Evolutionary conservation across 1,140 invertebrate genomes (phyloP).

Genomic region (Batillaria attramentaria): DNA sequence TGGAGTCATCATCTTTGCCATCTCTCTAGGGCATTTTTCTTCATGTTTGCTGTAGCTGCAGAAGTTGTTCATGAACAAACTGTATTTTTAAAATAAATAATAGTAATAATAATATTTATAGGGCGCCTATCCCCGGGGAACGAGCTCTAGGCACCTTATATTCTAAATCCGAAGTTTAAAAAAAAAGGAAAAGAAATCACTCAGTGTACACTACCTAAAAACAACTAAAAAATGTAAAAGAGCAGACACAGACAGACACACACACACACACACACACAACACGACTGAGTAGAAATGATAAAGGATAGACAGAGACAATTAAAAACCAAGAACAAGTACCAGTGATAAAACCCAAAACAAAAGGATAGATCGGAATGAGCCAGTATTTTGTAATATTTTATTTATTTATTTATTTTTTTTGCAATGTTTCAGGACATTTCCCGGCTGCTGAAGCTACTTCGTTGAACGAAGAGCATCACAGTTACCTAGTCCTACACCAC

Average conservation of each 20-base stretch:
- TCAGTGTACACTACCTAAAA: too few relatives aligned
- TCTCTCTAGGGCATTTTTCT: not conserved
- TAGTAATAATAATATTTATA: not conserved
- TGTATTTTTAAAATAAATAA: not conserved
- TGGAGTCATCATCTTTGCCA: too few relatives aligned
- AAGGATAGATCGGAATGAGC: not conserved
- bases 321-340: too few relatives aligned
- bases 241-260: not conserved
- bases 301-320: too few relatives aligned
- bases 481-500: not conserved
- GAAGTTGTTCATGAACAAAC: not conserved
- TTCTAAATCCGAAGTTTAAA: too few relatives aligned
- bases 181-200: too few relatives aligned
- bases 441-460: constrained; percentile 22
- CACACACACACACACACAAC: too few relatives aligned
- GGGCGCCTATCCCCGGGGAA: too few relatives aligned
- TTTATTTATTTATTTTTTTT: not conserved
- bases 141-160: too few relatives aligned
- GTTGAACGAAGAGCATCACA: too few relatives aligned
- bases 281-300: not conserved
- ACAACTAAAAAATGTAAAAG: not conserved
- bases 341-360: too few relatives aligned
- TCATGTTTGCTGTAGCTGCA: not conserved
- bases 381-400: not conserved
- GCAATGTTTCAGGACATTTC: constrained; percentile 19